Percentiles rank a stretch among this genome's conserved stretches.
Conservation (phyloP, 2,113 vertebrate genomes). For the Urocynchramus pylzowi region DNA sequence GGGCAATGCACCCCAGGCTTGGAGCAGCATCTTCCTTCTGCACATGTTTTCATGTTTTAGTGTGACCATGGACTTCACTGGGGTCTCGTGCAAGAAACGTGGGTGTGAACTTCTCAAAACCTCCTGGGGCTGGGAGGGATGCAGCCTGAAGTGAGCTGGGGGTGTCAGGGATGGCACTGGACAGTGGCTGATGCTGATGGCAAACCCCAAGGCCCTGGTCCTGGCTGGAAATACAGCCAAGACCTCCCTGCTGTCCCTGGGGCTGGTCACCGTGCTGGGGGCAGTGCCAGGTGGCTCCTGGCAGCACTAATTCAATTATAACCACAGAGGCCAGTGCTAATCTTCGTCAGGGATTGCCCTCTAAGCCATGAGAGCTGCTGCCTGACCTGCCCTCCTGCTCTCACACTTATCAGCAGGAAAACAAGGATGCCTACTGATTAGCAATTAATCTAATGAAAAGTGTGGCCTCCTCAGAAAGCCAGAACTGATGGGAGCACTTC, state of each 20-base stretch:
- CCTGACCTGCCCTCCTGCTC: constrained; percentile 7
- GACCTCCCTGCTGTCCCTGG: background rate
- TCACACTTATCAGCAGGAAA: background rate
- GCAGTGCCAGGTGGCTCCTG: background rate
- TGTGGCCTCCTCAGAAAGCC: background rate
- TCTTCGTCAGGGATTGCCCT: background rate
- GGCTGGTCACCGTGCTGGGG: background rate
- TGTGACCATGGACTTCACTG: background rate
- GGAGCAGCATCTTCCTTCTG: background rate
- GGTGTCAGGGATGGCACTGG: background rate
- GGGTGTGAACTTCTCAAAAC: background rate
- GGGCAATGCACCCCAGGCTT: rapidly evolving
- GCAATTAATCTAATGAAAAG: background rate
- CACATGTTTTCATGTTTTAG: rapidly evolving
- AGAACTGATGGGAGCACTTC: background rate
- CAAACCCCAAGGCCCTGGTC: background rate
- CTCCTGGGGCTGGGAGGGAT: background rate
- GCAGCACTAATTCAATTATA: constrained; percentile 29
- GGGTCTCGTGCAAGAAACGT: rapidly evolving
- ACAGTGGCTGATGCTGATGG: background rate
- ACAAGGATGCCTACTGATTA: background rate
- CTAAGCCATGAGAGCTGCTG: background rate
- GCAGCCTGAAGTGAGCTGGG: background rate
- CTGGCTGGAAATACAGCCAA: background rate
- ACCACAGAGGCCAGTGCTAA: background rate